Base-by-base conservation (phyloP, 2,797 vertebrate species). In the Gobionotothen gibberifrons region DNA sequence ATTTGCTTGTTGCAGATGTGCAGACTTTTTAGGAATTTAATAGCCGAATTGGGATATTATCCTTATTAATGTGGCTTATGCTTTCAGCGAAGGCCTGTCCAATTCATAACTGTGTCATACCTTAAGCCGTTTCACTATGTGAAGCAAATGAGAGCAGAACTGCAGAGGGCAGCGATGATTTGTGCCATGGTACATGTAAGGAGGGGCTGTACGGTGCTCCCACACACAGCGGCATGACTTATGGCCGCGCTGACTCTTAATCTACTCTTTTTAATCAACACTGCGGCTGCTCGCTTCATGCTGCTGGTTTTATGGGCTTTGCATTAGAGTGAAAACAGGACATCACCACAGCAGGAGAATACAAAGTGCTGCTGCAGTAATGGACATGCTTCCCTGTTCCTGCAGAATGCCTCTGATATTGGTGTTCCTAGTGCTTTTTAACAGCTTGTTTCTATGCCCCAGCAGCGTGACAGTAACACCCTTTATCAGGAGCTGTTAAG, bases 91-190 rank as follows among this genome's bases (percentile, higher is more conserved):
- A 74, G 74, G 42, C 44, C 32, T 13, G 21, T 82, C 71, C 64
- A 72, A 42, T 79, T 74, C 58, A 32, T 58, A 69, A 72, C 49
- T 53, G 56, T 3, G 39, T 60, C 69, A 49, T 48, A 55, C 84
- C 61, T 87, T 86, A 78, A 68, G 61, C 80, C 59, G 76, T 83
- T 85, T 68, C 68, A 67, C 74, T 76, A 67, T 78, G 85, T 69
- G 81, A 49, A 78, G 82, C 62, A 84, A 87, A 86, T 79, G 78
- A 76, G 78, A 81, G 86, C n/a, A 73, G 81, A 90, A 91, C 92
- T 92, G 91, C 92, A 93, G 92, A 93, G 91, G 90, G 92, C 91
- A 92, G 90, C 92, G 92, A 83, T 90, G 90, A 90, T 83, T 83
- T 89, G 80, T 78, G 59, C 77, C 60, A 51, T 61, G 71, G 78